A percentile compares a stretch with the other conserved stretches of the same genome.
These are phyloP conservation scores for Drosophila cracens DNA, from an alignment of 2,888 invertebrate genomes.

Conservation along the genomic window DNA sequence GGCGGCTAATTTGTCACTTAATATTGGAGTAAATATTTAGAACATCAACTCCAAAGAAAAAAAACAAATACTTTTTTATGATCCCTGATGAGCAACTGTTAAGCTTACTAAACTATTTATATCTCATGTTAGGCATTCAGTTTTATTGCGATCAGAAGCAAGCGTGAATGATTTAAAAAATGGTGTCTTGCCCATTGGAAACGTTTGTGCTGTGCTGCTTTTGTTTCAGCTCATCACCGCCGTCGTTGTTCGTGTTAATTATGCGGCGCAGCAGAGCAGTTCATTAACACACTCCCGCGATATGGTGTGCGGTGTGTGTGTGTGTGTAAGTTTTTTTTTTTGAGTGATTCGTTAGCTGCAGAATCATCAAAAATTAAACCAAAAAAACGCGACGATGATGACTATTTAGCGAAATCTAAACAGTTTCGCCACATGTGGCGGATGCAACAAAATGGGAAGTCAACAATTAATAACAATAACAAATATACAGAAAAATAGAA, in stretches of 20 bases:
- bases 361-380: slow-evolving; percentile 21
- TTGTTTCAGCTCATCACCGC: slow-evolving; percentile 11
- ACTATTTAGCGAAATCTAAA: slow-evolving; percentile 44
- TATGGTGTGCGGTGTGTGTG: slow-evolving; percentile 13
- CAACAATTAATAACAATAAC: slow-evolving; percentile 57
- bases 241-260: slow-evolving; percentile 43
- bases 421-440: slow-evolving; percentile 52
- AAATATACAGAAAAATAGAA: neutral
- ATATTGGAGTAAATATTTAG: neutral
- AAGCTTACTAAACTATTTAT: neutral
- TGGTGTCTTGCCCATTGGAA: slow-evolving; percentile 1
- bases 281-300: slow-evolving; percentile 44
- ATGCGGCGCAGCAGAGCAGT: slow-evolving; percentile 64
- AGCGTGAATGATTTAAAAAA: slow-evolving; percentile 43
- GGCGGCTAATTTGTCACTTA: neutral
- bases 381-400: slow-evolving; percentile 20
- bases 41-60: neutral
- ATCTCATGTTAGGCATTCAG: neutral
- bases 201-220: slow-evolving; percentile 17
- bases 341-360: slow-evolving; percentile 27
- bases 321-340: slow-evolving; percentile 10
- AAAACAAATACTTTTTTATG: too few species aligned
- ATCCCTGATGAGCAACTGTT: neutral
- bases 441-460: slow-evolving; percentile 57
- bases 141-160: neutral